Evolutionary conservation across 2,113 vertebrate species (phyloP).

Genomic region (Poeciliopsis occidentalis): DNA sequence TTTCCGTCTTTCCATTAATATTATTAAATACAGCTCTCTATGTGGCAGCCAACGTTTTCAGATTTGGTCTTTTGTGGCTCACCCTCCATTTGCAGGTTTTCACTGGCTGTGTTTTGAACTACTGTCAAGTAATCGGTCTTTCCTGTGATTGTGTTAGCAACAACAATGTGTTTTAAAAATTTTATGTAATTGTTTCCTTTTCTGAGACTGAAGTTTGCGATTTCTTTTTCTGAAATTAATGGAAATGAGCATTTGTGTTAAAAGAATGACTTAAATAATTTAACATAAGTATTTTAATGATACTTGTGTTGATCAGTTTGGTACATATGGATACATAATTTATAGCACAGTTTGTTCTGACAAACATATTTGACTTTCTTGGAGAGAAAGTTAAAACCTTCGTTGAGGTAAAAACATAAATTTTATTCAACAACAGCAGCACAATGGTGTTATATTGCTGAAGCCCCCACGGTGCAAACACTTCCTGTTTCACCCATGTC

Average conservation of each 20-base stretch:
- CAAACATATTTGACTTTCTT: background rate
- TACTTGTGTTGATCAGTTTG: too few species aligned
- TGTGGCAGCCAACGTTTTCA: background rate
- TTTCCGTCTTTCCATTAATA: background rate
- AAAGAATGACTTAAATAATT: background rate
- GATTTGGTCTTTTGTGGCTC: too few species aligned
- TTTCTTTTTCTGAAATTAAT: background rate
- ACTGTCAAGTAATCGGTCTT: background rate
- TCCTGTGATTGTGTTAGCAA: background rate
- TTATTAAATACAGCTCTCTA: background rate
- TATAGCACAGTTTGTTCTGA: slow-evolving; percentile 12
- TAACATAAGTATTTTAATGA: too few species aligned
- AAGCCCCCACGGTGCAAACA: slow-evolving; percentile 36
- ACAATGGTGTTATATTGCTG: slow-evolving; percentile 54
- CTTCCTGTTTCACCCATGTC: slow-evolving; percentile 75
- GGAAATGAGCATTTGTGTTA: background rate
- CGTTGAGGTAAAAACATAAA: background rate
- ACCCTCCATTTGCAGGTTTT: background rate
- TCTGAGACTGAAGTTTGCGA: background rate
- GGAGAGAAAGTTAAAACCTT: slow-evolving; percentile 1
- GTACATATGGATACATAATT: background rate
- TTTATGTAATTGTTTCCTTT: background rate
- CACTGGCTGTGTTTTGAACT: background rate
- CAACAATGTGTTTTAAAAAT: background rate
- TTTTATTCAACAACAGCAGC: slow-evolving; percentile 17